phyloP scores from a whole-genome alignment of 2,797 vertebrate species.

The Propithecus deckenii region DNA sequence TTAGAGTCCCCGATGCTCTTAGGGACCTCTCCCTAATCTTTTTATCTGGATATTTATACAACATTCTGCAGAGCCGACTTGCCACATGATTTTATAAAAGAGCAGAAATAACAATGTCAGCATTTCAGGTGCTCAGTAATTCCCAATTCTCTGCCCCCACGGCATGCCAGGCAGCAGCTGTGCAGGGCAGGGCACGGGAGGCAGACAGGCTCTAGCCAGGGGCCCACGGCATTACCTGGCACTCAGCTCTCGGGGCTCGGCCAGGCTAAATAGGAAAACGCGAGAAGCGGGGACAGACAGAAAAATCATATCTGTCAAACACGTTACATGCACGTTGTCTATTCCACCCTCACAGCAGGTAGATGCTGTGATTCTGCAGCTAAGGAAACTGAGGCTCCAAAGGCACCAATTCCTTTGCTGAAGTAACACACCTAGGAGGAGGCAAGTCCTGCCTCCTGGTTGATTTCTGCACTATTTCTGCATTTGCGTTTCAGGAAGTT shows the following conservation, averaged over 20 bases:
- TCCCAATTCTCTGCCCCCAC: not conserved
- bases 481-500: not conserved
- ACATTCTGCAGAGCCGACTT: constrained; percentile 9
- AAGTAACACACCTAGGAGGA: not conserved
- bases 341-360: not conserved
- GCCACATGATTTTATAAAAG: constrained; percentile 29
- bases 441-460: not conserved
- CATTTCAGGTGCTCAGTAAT: constrained; percentile 39
- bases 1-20: not conserved
- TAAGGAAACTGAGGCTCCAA: not conserved
- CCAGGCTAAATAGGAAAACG: not conserved
- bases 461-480: not conserved
- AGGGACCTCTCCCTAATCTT: constrained; percentile 44
- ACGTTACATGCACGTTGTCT: not conserved
- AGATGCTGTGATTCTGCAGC: not conserved
- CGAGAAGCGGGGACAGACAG: not conserved
- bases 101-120: constrained; percentile 52
- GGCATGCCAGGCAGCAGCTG: not conserved
- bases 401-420: not conserved
- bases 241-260: accelerated
- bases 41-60: constrained; percentile 65
- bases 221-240: accelerated
- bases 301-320: not conserved
- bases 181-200: not conserved
- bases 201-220: not conserved